Conservation (phyloP, 2,888 invertebrate species). For the Diadromus collaris region DNA sequence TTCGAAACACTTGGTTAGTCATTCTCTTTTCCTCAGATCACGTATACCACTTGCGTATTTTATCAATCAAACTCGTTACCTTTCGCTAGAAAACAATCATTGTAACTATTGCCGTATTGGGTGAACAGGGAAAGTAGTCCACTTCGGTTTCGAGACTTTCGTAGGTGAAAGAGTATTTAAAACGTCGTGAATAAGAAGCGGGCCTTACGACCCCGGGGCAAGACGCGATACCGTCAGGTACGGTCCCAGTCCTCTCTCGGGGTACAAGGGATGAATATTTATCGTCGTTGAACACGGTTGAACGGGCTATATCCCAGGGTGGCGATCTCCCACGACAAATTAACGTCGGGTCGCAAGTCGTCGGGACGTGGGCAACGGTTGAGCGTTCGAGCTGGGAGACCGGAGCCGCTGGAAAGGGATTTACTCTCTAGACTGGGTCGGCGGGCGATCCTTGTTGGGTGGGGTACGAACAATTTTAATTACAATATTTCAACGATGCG, state of each 20-base stretch:
- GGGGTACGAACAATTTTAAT: constrained; percentile 64
- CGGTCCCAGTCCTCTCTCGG: constrained; percentile 50
- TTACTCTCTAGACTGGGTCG: constrained; percentile 39
- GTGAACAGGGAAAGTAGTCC: too few relatives aligned
- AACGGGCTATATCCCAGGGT: constrained; percentile 46
- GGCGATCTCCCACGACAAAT: constrained; percentile 61
- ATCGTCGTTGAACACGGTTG: constrained; percentile 56
- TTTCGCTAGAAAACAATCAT: constrained; percentile 4
- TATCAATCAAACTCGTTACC: not conserved
- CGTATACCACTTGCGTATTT: not conserved
- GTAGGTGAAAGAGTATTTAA: constrained; percentile 5
- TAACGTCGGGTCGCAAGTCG: constrained; percentile 56
- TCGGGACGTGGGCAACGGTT: constrained; percentile 49
- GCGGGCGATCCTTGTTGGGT: constrained; percentile 25
- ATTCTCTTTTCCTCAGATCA: not conserved
- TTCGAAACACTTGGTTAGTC: not conserved
- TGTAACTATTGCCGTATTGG: constrained; percentile 27
- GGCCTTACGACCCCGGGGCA: constrained; percentile 51
- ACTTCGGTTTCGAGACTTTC: not conserved
- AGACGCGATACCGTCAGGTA: constrained; percentile 31
- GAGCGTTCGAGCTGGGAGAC: constrained; percentile 18
- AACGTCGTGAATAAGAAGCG: constrained; percentile 39
- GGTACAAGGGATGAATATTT: constrained; percentile 67
- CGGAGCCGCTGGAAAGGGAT: constrained; percentile 17
- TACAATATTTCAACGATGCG: constrained; percentile 65